Conservation (phyloP, 2,888 invertebrate genomes). For the Saturnia pavonia region DNA sequence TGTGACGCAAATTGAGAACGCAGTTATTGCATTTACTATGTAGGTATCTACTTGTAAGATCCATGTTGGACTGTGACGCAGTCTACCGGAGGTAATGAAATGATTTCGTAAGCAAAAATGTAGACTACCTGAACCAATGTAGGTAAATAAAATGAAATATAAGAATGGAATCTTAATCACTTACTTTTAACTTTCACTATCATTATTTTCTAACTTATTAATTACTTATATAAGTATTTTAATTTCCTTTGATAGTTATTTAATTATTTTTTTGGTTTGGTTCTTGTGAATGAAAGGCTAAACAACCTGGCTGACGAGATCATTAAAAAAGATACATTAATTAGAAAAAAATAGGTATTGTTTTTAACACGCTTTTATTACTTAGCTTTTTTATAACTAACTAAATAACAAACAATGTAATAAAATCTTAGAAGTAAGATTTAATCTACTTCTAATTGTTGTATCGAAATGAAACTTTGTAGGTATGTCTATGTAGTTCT, state of each 20-base stretch:
- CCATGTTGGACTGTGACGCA: not conserved
- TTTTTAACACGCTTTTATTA: too few relatives aligned
- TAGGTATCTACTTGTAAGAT: not conserved
- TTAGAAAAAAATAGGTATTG: not conserved
- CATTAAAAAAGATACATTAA: not conserved
- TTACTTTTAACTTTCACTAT: not conserved
- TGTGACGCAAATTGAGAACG: not conserved
- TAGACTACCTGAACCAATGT: not conserved
- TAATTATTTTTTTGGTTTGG: not conserved
- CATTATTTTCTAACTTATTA: not conserved
- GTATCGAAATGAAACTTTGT: too few relatives aligned
- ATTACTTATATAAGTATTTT: not conserved
- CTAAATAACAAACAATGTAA: too few relatives aligned
- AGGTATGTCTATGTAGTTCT: too few relatives aligned
- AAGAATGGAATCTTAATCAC: not conserved
- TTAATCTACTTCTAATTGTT: too few relatives aligned
- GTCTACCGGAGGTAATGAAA: not conserved
- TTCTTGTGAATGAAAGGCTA: not conserved
- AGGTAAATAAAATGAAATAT: not conserved
- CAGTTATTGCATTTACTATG: slow-evolving; percentile 1
- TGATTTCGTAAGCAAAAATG: not conserved
- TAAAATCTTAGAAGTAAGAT: too few relatives aligned
- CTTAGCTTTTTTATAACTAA: too few relatives aligned
- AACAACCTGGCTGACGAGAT: not conserved
- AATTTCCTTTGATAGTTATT: not conserved